Conservation (phyloP, 2,797 vertebrate species). For the Orientallactaga sibirica region DNA sequence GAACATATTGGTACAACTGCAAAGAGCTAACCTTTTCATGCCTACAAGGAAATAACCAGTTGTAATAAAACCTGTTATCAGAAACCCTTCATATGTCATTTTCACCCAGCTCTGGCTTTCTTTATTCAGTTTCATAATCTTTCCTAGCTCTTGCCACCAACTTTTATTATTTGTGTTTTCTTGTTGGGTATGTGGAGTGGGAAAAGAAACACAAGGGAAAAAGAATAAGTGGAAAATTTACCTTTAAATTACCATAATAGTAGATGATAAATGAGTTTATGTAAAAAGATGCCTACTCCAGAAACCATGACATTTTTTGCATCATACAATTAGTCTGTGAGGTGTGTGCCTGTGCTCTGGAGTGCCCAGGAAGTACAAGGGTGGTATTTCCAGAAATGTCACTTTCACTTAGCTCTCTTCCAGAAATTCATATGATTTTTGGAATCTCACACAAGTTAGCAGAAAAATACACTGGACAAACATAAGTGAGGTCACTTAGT, state of each 20-base stretch:
- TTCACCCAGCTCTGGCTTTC: constrained; percentile 61
- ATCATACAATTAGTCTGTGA: constrained; percentile 56
- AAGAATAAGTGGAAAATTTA: constrained; percentile 64
- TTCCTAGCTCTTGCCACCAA: constrained; percentile 7
- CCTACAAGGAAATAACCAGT: constrained; percentile 83
- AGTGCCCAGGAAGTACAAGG: constrained; percentile 61
- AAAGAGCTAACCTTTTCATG: constrained; percentile 86
- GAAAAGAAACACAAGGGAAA: constrained; percentile 1
- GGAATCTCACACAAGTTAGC: constrained; percentile 35
- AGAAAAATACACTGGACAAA: constrained; percentile 63
- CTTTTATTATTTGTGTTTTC: constrained; percentile 49
- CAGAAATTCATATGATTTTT: neutral
- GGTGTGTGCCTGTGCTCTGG: neutral
- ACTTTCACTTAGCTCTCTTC: constrained; percentile 52
- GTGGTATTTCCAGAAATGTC: constrained; percentile 77
- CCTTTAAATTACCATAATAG: constrained; percentile 74
- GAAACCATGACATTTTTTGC: constrained; percentile 75
- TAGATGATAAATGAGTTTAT: constrained; percentile 80
- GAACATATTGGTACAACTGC: constrained; percentile 81
- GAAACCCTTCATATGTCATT: constrained; percentile 73
- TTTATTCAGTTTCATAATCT: constrained; percentile 32
- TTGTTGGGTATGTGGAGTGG: neutral
- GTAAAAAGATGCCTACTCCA: constrained; percentile 76
- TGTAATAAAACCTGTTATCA: constrained; percentile 86
- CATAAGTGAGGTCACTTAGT: constrained; percentile 44